Percentiles rank a stretch among this genome's conserved stretches.
These are phyloP conservation scores for Myotis lucifugus DNA, from an alignment of 2,113 vertebrate species.

Conservation along the genomic window DNA sequence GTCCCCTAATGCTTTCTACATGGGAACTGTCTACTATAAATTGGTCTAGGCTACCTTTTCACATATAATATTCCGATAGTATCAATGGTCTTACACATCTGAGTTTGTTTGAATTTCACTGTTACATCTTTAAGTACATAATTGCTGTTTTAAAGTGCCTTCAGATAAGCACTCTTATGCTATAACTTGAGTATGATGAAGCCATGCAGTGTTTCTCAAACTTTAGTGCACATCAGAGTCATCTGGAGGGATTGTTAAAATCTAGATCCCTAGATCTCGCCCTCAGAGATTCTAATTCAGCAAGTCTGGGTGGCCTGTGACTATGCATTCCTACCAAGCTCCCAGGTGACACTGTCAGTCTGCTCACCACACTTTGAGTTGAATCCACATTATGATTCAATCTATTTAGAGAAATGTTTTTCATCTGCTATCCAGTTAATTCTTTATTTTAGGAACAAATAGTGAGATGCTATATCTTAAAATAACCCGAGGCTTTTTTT, in stretches of 20 bases:
- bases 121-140: neutral
- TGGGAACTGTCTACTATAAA: neutral
- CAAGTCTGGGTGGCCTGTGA: neutral
- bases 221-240: neutral
- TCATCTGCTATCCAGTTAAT: neutral
- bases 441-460: neutral
- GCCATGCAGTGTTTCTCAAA: neutral
- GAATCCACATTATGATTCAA: neutral
- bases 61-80: neutral
- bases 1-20: neutral
- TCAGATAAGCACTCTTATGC: neutral
- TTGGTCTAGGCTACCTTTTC: neutral
- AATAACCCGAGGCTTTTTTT: neutral
- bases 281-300: neutral
- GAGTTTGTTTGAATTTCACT: slow-evolving; percentile 5
- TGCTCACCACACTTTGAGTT: neutral
- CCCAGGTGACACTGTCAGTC: neutral
- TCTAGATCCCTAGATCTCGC: neutral
- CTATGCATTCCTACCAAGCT: neutral
- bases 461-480: slow-evolving; percentile 19
- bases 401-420: neutral
- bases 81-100: neutral
- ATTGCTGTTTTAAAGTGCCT: neutral
- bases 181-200: neutral
- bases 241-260: neutral